phyloP scores from a whole-genome alignment of 2,888 invertebrate species.

The Lampropteryx suffumata region DNA sequence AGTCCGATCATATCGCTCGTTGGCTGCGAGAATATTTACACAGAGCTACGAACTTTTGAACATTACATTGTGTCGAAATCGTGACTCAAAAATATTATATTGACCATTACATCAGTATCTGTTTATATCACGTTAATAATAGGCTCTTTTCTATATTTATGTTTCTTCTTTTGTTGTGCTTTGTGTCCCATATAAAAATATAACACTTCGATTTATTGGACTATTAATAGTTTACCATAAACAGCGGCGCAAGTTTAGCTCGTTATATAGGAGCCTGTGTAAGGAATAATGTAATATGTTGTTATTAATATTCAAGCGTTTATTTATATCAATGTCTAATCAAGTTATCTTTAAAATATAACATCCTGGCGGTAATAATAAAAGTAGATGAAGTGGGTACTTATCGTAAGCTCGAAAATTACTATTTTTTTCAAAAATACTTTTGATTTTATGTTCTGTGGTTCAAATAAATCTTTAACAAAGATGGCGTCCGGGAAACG shows the following conservation, averaged over 20 bases:
- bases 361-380: slow-evolving; percentile 1
- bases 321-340: slow-evolving; percentile 1
- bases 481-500: slow-evolving; percentile 66
- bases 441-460: slow-evolving; percentile 28
- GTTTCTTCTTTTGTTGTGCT: slow-evolving; percentile 25
- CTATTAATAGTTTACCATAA: slow-evolving; percentile 21
- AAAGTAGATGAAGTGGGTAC: neutral
- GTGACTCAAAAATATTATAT: slow-evolving; percentile 56
- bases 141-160: slow-evolving; percentile 43
- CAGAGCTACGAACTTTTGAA: slow-evolving; percentile 62
- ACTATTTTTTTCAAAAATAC: neutral
- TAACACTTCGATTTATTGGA: slow-evolving; percentile 30
- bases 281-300: slow-evolving; percentile 9
- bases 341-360: slow-evolving; percentile 7
- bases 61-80: slow-evolving; percentile 63
- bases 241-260: slow-evolving; percentile 21
- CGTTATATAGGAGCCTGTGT: slow-evolving; percentile 9
- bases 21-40: slow-evolving; percentile 62
- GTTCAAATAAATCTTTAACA: slow-evolving; percentile 58
- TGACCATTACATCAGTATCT: slow-evolving; percentile 44
- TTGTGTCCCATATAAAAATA: slow-evolving; percentile 24
- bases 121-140: slow-evolving; percentile 42
- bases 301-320: slow-evolving; percentile 4
- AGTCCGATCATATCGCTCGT: slow-evolving; percentile 74
- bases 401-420: neutral